Base-by-base conservation (phyloP, 1,140 invertebrate genomes). In the Ephestia elutella region DNA sequence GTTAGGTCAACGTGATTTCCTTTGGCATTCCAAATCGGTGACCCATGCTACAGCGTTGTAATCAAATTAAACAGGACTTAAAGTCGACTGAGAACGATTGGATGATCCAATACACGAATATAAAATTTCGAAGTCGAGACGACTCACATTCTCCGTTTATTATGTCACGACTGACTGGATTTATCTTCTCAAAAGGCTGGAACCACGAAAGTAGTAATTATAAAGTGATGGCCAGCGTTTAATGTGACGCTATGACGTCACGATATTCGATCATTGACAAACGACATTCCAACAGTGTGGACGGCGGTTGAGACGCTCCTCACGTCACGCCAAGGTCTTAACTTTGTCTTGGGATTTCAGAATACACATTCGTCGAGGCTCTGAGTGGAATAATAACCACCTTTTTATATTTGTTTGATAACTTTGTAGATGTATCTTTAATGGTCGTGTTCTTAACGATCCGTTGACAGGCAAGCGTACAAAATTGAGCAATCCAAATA, bases 211-310 rank as follows among this genome's bases (percentile, higher is more conserved):
- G 49, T 68, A 56, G 59, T 44, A 67, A 68, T 71, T 60, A 60
- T 70, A 68, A 75, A 71, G 62, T 66, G 57, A 68, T 49, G n/a
- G 21, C 2, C 21, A 19, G 71, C 61, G 59, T 63, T 65, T 75
- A 75, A 80, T 80, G 73, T 73, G 65, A 70, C 71, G 57, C 49
- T 56, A 66, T 84, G 78, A 86, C 84, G 84, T 86, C 67, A 61
- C 72, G 70, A 74, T 76, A 80, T 82, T 79, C 78, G 80, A 84
- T 82, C 81, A 83, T 85, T 85, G 79, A 82, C 80, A 87, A 87
- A 82, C 82, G 79, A 82, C 83, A 86, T 86, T 86, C 83, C 82
- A 72, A 65, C 71, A 75, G 78, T 79, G 79, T 79, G 72, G 71
- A 80, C 71, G 70, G 3, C 8, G 13, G 72, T 83, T 80, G 65